A percentile compares a stretch with the other conserved stretches of the same genome.
These are phyloP conservation scores for Pogona vitticeps DNA, from an alignment of 2,113 vertebrate genomes.

Conservation along the genomic window DNA sequence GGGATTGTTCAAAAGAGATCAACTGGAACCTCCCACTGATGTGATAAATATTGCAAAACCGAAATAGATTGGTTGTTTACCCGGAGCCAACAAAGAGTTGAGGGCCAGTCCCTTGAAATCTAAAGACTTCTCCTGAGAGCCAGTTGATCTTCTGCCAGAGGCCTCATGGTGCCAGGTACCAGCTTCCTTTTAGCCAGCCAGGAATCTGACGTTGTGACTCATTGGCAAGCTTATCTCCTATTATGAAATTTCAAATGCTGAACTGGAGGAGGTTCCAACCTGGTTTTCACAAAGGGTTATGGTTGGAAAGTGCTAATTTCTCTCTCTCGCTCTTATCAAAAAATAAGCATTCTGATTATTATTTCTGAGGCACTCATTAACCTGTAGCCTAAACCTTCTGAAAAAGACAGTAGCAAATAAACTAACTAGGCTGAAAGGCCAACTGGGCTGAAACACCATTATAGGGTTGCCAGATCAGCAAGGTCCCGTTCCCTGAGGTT, in stretches of 20 bases:
- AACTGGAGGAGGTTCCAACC: conserved; percentile 31
- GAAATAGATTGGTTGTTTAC: conserved; percentile 31
- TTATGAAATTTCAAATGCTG: conserved; percentile 41
- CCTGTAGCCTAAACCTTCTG: background rate
- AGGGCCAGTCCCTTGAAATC: conserved; percentile 25
- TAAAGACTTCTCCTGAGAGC: conserved; percentile 23
- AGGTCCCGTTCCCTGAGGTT: no score
- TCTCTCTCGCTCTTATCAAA: background rate
- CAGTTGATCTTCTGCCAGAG: conserved; percentile 47
- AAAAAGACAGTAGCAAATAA: background rate
- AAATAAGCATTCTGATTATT: conserved; percentile 6
- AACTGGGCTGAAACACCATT: no score
- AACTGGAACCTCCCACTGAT: conserved; percentile 12
- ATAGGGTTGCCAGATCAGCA: no score
- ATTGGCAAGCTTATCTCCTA: conserved; percentile 36
- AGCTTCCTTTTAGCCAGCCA: conserved; percentile 39
- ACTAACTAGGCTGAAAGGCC: background rate
- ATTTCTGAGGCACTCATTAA: background rate
- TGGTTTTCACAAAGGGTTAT: conserved; percentile 27
- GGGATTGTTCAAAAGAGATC: conserved; percentile 22
- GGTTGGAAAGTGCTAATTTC: conserved; percentile 23
- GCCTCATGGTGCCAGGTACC: conserved; percentile 30
- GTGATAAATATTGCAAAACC: conserved; percentile 40
- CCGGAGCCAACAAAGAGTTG: background rate
- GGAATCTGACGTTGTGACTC: conserved; percentile 34